Percentiles rank a stretch among this genome's conserved stretches.
Evolutionary conservation across 2,113 vertebrate species (phyloP).

Genomic region (Ammodytes dubius): DNA sequence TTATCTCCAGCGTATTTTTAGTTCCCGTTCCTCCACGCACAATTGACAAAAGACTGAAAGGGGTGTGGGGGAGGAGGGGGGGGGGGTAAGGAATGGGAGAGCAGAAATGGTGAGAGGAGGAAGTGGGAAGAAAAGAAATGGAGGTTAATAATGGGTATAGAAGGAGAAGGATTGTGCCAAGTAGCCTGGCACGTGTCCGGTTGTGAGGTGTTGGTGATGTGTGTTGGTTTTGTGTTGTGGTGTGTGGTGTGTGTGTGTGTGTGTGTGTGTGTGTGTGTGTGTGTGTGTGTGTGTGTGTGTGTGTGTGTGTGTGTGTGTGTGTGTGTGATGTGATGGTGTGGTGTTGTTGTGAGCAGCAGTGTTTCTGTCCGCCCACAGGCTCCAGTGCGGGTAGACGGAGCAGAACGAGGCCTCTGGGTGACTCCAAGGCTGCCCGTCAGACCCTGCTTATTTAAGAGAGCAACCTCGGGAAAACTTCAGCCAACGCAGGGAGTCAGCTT

Average conservation of each 20-base stretch:
- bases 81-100: neutral
- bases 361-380: slow-evolving; percentile 30
- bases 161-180: slow-evolving; percentile 19
- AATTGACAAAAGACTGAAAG: slow-evolving; percentile 55
- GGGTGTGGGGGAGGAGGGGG: neutral
- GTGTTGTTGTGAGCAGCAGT: no score
- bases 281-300: slow-evolving; percentile 56
- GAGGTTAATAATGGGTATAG: slow-evolving; percentile 32
- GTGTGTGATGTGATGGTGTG: slow-evolving; percentile 45
- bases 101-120: slow-evolving; percentile 7
- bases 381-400: slow-evolving; percentile 40
- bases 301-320: slow-evolving; percentile 58
- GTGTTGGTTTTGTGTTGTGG: slow-evolving; percentile 39
- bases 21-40: slow-evolving; percentile 52
- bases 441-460: slow-evolving; percentile 48
- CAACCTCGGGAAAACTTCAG: slow-evolving; percentile 32
- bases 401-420: slow-evolving; percentile 45
- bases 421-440: slow-evolving; percentile 36
- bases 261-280: slow-evolving; percentile 57
- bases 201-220: slow-evolving; percentile 50
- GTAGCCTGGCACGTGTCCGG: slow-evolving; percentile 44
- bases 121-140: neutral
- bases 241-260: slow-evolving; percentile 52
- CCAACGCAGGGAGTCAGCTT: slow-evolving; percentile 15
- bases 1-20: slow-evolving; percentile 71